Evolutionary conservation across 1,140 invertebrate genomes (phyloP), one percentile per base, ranked within the genome.

Genomic region (Platyscapa corneri): DNA sequence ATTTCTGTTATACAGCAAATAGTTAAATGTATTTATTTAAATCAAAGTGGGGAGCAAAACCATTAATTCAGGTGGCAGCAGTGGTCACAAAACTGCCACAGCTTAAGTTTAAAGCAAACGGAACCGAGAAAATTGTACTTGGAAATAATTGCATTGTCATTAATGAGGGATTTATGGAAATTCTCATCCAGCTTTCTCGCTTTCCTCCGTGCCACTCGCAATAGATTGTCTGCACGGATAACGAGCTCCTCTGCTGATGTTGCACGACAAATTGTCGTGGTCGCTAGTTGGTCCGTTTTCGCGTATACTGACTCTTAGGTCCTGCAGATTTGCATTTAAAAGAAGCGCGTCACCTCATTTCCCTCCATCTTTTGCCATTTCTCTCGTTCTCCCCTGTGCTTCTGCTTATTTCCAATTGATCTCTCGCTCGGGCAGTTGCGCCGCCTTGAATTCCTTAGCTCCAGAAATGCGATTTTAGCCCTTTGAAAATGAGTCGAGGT

Each of bases 101-200:
- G 30, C 30, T 39, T 23, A 67, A 65, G 79, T 82, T 72, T 67
- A 67, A 80, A 80, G 64, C 60, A 32, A 65, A 39, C 46, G 79
- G 20, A 56, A 82, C 79, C 14, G 72, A 53, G 80, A 60, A 77
- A 77, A 56, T 77, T 78, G 85, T 75, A 84, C 85, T 87, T 70
- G 65, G 84, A 89, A 90, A 90, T 90, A 90, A 89, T 90, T 87
- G 87, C 88, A 88, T 89, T 82, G 84, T 86, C 88, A 86, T 89
- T 86, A 89, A 70, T 46, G 86, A 84, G 83, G 85, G 84, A 72
- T 89, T 89, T 87, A 90, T 89, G 89, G 87, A 89, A 88, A 89
- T 90, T 87, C 64, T 76, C 42, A 84, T 18, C n/a, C 65, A 86
- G n/a, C n/a, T n/a, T n/a, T n/a, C n/a, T n/a, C n/a, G 46, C 75